Conservation (phyloP, 2,797 vertebrate genomes). For the Coccyzus lansbergi region DNA sequence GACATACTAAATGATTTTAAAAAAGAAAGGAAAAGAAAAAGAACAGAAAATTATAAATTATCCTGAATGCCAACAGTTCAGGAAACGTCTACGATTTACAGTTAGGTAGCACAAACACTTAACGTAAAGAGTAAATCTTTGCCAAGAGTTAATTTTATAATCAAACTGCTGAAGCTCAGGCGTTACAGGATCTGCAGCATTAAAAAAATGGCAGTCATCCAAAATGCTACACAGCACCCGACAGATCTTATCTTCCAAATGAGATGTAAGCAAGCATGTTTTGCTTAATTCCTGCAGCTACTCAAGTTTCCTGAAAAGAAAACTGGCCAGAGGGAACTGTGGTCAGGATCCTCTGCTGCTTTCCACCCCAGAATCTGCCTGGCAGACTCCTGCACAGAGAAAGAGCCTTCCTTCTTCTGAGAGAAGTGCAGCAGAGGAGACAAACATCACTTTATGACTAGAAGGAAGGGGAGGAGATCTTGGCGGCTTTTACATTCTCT, state of each 20-base stretch:
- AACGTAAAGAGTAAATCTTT: not conserved
- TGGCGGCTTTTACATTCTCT: not conserved
- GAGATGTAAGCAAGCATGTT: not conserved
- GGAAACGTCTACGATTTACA: not conserved
- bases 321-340: not conserved
- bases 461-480: not conserved
- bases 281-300: not conserved
- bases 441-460: not conserved
- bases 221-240: not conserved
- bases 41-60: not conserved
- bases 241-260: not conserved
- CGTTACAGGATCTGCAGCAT: not conserved
- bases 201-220: not conserved
- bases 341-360: not conserved
- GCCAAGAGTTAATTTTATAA: slow-evolving; percentile 31
- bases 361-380: not conserved
- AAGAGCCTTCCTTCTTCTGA: not conserved
- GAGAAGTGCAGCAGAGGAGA: not conserved
- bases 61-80: not conserved
- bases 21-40: not conserved
- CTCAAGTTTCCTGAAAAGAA: not conserved
- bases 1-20: not conserved
- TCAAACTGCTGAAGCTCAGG: not conserved
- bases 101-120: not conserved
- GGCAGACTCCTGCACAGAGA: rapidly evolving